Base-by-base conservation (phyloP, 2,113 vertebrate genomes). In the Gadus macrocephalus region DNA sequence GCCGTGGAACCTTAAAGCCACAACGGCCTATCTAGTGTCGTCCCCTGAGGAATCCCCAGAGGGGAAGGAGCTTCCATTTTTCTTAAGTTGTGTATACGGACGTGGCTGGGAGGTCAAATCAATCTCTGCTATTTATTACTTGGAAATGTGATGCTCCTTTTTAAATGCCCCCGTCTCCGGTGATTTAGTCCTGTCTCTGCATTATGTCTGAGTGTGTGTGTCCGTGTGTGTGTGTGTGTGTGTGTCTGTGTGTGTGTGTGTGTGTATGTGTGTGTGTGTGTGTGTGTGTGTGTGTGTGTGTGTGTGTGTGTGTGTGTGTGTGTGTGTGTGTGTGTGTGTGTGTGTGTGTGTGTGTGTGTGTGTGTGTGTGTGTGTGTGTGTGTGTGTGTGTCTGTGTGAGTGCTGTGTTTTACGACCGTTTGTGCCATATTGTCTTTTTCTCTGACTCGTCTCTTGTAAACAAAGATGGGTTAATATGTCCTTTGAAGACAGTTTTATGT, bases 61-160 rank as follows among this genome's bases (percentile, higher is more conserved):
- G 89, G 92, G 79, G 42, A 14, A 84, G 84, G 76, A 86, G 86
- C 92, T 96, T 94, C 93, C 87, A 91, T 95, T 95, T 96, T 95
- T 94, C 92, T 81, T 89, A 92, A 93, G 89, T 93, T 92, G 90
- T 90, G 87, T 93, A 92, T 93, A 93, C 94, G 94, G 93, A 94
- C 93, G 93, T 74, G 93, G 89, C 94, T 90, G 92, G 93, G 93
- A 94, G 94, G 95, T 93, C 90, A 95, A 96, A 96, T 96, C 95
- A 98, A 96, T 97, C 94, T 86, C 73, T 94, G 94, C 95, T 95
- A 94, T 98, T 98, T 97, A 98, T 98, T 96, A 96, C 94, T 93
- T 91, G 63, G 95, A 98, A 98, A 98, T 93, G 92, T 93, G 95
- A 97, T 94, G 94, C 95, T 91, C 91, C 88, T 88, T 95, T 93